A percentile compares a stretch with the other conserved stretches of the same genome.
These are phyloP conservation scores for Gymnarchus niloticus DNA, from an alignment of 2,113 vertebrate genomes.

Conservation along the genomic window DNA sequence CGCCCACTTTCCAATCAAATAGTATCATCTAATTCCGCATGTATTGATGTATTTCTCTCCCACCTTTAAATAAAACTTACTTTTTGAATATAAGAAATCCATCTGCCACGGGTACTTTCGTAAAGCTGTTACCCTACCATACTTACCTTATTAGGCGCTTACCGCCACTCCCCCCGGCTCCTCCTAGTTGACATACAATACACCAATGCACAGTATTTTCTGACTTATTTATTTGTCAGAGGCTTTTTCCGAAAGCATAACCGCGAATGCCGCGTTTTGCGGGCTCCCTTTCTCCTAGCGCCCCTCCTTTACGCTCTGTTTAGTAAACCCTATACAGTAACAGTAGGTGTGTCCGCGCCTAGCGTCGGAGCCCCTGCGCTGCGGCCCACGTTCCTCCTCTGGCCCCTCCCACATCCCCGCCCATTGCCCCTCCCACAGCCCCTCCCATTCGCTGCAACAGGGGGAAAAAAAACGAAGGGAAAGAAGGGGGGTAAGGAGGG, in stretches of 20 bases:
- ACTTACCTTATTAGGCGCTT: neutral
- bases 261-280: neutral
- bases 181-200: neutral
- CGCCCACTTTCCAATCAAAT: neutral
- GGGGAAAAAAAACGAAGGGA: constrained; percentile 38
- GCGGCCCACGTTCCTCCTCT: constrained; percentile 35
- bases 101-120: neutral
- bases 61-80: neutral
- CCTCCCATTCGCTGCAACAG: constrained; percentile 33
- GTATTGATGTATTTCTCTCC: neutral
- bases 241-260: constrained; percentile 27
- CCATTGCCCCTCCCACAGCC: constrained; percentile 34
- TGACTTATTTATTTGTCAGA: constrained; percentile 6
- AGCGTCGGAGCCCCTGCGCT: constrained; percentile 35
- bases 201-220: neutral
- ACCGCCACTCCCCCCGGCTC: neutral
- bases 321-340: constrained; percentile 42
- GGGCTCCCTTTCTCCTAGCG: constrained; percentile 25
- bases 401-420: neutral
- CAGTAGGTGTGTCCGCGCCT: constrained; percentile 31
- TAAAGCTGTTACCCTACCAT: neutral
- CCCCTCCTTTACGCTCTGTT: constrained; percentile 25
- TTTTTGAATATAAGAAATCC: neutral
- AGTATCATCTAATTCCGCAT: neutral
- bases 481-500: constrained; percentile 28